These are phyloP conservation scores for Apostichopus japonicus DNA, from an alignment of 35 echinoderm and acorn worm genomes.

Conservation along the genomic window DNA sequence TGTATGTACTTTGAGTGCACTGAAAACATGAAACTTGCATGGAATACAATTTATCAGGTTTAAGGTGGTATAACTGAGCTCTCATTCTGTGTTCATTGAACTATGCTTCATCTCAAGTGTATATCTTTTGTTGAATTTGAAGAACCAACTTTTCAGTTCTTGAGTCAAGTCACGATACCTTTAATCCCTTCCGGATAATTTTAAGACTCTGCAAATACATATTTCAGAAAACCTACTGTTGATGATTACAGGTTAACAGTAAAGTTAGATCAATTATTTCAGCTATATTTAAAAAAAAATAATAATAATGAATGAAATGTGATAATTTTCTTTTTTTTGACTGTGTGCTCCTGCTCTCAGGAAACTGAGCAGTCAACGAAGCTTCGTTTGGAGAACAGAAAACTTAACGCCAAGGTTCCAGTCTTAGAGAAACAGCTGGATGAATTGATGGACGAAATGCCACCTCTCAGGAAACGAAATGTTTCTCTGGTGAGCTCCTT, in stretches of 20 bases:
- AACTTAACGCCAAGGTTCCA: conserved; percentile 31
- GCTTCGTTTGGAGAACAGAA: conserved; percentile 41
- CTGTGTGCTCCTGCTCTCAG: neutral
- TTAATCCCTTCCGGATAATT: too few relatives aligned
- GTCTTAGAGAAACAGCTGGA: conserved; percentile 30
- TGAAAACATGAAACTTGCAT: too few relatives aligned
- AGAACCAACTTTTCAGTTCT: too few relatives aligned
- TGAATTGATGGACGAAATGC: conserved; percentile 11
- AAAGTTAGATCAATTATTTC: neutral
- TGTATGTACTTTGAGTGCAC: too few relatives aligned
- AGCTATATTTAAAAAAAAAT: neutral
- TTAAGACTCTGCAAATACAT: too few relatives aligned
- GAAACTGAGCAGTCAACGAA: conserved; percentile 39
- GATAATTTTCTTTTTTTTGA: neutral
- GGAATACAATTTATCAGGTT: too few relatives aligned
- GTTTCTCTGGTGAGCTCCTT: conserved; percentile 1
- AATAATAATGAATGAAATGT: neutral
- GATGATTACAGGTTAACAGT: neutral
- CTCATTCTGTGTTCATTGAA: too few relatives aligned
- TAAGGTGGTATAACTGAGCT: too few relatives aligned
- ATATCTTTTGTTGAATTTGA: too few relatives aligned
- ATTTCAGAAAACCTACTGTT: too few relatives aligned
- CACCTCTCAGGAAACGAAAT: conserved; percentile 20
- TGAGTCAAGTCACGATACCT: too few relatives aligned
- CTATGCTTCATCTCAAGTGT: too few relatives aligned